These are phyloP conservation scores for Crotalus horridus DNA, from an alignment of 2,113 vertebrate species.

Conservation along the genomic window DNA sequence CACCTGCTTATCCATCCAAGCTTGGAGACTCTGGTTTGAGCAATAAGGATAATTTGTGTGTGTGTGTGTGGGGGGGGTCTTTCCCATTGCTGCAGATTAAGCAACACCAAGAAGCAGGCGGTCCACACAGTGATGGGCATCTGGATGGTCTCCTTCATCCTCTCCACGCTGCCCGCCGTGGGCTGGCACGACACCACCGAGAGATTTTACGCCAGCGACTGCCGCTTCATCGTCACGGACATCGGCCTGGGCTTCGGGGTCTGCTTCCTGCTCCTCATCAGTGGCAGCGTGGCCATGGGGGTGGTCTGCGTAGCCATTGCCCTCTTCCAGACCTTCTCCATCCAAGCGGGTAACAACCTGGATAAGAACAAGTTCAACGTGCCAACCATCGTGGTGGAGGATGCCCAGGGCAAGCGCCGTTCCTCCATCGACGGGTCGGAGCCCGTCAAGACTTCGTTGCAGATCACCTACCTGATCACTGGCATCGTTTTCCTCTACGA, in stretches of 20 bases:
- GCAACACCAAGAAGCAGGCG: constrained; percentile 91
- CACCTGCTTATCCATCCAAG: too few relatives aligned
- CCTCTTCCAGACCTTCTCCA: constrained; percentile 87
- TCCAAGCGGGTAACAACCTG: constrained; percentile 70
- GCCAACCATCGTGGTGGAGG: constrained; percentile 90
- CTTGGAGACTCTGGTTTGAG: background rate
- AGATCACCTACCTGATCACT: constrained; percentile 90
- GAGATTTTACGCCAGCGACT: constrained; percentile 88
- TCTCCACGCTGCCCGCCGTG: constrained; percentile 88
- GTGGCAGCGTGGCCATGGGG: constrained; percentile 85
- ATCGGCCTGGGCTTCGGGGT: constrained; percentile 91
- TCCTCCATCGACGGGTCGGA: constrained; percentile 91
- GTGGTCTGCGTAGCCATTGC: constrained; percentile 85
- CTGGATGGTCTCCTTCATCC: constrained; percentile 94
- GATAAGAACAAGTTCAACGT: constrained; percentile 84
- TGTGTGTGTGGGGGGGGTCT: too few relatives aligned
- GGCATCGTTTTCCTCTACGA: constrained; percentile 89
- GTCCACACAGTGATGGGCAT: constrained; percentile 93
- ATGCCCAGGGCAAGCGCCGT: constrained; percentile 87
- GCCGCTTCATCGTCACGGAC: constrained; percentile 90
- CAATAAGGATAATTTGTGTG: too few relatives aligned
- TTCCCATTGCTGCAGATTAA: constrained; percentile 71
- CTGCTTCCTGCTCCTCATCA: constrained; percentile 88
- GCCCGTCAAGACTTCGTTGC: constrained; percentile 84
- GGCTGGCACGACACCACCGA: constrained; percentile 90